Evolutionary conservation across 2,113 vertebrate species (phyloP).

Genomic region (Solenodon paradoxus): DNA sequence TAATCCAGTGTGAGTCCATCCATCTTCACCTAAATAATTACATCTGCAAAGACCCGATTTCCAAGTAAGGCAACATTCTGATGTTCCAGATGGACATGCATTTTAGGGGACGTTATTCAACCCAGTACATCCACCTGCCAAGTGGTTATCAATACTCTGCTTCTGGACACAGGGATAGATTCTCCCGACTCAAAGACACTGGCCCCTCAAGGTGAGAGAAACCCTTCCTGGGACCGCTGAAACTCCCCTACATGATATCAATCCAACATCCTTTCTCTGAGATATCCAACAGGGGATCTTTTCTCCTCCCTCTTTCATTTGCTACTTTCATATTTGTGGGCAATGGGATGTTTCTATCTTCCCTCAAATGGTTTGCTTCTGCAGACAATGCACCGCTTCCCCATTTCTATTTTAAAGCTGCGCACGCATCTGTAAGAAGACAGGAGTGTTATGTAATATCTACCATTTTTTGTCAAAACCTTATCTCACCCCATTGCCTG

Average conservation of each 20-base stretch:
- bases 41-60: not conserved
- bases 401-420: constrained; percentile 69
- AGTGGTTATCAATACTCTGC: not conserved
- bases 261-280: not conserved
- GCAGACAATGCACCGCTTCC: constrained; percentile 61
- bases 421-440: constrained; percentile 71
- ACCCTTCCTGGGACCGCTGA: not conserved
- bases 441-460: constrained; percentile 73
- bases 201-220: not conserved
- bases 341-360: constrained; percentile 44
- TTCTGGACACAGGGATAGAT: not conserved
- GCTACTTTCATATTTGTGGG: constrained; percentile 52
- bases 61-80: not conserved
- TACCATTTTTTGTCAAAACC: constrained; percentile 75
- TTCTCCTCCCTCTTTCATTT: not conserved
- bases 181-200: not conserved
- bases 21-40: not conserved
- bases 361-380: constrained; percentile 53
- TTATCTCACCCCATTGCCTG: constrained; percentile 76
- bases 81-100: not conserved
- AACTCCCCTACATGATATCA: not conserved
- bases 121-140: not conserved
- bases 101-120: not conserved
- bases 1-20: not conserved
- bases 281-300: not conserved